These are phyloP conservation scores for Tachina grossa DNA, from an alignment of 2,888 invertebrate genomes.

Conservation along the genomic window DNA sequence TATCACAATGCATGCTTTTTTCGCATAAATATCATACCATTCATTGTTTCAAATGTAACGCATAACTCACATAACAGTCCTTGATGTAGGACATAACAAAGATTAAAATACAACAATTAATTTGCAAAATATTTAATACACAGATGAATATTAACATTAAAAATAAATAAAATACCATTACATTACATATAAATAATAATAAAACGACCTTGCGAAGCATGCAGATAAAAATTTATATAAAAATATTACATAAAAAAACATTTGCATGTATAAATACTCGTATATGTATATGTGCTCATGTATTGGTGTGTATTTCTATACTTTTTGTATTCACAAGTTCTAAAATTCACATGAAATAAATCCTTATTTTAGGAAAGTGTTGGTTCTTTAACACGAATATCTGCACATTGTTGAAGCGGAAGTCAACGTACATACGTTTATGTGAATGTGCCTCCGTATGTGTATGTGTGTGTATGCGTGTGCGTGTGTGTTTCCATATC, in stretches of 20 bases:
- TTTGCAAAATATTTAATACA: conserved; percentile 25
- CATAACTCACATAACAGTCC: conserved; percentile 20
- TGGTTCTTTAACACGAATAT: background rate
- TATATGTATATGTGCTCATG: no score
- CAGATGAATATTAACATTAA: no score
- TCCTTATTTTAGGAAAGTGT: background rate
- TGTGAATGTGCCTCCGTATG: background rate
- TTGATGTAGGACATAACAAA: background rate
- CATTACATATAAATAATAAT: background rate
- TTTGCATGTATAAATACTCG: no score
- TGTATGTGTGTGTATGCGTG: background rate
- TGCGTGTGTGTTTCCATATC: conserved; percentile 2
- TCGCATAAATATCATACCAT: no score
- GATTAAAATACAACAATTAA: conserved; percentile 19
- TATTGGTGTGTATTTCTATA: background rate
- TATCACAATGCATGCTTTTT: no score
- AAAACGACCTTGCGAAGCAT: conserved; percentile 35
- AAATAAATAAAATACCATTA: no score
- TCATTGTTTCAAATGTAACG: background rate
- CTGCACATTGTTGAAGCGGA: background rate
- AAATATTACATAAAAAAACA: background rate
- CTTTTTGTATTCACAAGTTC: background rate
- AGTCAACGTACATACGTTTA: background rate
- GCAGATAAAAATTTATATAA: conserved; percentile 4
- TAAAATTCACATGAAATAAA: conserved; percentile 18